Evolutionary conservation across 2,113 vertebrate species (phyloP), one percentile per base, ranked within the genome.

Genomic region (Tyto alba): DNA sequence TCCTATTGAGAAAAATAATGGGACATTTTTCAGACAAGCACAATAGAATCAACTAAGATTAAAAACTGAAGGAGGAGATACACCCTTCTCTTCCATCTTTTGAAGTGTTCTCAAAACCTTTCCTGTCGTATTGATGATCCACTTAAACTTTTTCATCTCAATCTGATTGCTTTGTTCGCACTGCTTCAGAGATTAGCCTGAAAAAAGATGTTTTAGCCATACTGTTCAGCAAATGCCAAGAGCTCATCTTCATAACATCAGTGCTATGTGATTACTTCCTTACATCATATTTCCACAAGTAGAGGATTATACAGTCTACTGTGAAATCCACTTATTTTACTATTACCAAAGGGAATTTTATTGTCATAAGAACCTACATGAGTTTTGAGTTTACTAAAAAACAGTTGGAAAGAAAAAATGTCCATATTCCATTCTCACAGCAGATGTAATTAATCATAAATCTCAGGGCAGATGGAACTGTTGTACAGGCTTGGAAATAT

Each of bases 51-150:
- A 79, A 63, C 47, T 38, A 59, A 87, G 85, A 91, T 92, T 92
- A 95, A 94, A 83, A 96, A 52, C 34, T 60, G 63, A 88, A 95
- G 67, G 22, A 59, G 82, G 75, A 74, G 32, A 93, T 40, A 62
- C 8, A 90, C 9, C 59, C 63, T 85, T 82, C 88, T 85, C 57
- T 60, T 85, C 56, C 60, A 67, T 92, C 78, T 89, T 95, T 73
- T 94, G 75, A 97, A 96, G 96, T 74, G 85, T 90, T 91, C 95
- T 94, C 85, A 86, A 90, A 93, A 55, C 68, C 72, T 38, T 67
- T 91, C 36, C 75, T 93, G 56, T 86, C 75, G 67, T 59, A 94
- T 71, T 80, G 85, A 93, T 74, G 90, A 95, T 91, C 82, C 90
- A 93, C 93, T 93, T 95, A 68, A 89, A 91, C 52, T 88, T 93